Evolutionary conservation across 2,797 vertebrate species (phyloP).

Genomic region (Cuniculus paca): DNA sequence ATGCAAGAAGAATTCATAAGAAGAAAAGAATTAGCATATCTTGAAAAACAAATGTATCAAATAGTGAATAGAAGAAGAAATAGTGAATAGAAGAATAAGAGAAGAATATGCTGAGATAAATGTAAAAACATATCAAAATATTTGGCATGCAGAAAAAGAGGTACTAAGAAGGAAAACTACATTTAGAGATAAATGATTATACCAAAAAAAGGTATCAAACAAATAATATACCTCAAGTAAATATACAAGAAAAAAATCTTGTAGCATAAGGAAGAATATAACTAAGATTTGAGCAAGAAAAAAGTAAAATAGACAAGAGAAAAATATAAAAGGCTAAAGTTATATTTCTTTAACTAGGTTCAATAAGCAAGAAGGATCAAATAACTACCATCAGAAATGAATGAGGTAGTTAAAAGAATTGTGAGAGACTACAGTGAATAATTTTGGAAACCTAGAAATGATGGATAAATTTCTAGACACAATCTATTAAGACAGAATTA

Average conservation of each 20-base stretch:
- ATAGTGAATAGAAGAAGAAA: not conserved
- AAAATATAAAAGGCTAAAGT: not conserved
- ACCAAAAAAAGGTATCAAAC: not conserved
- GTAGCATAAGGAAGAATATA: not conserved
- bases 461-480: not conserved
- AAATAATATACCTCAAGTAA: not conserved
- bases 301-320: not conserved
- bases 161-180: not conserved
- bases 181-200: not conserved
- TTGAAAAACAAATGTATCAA: not conserved
- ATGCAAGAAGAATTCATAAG: not conserved
- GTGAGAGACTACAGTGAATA: not conserved
- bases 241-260: not conserved
- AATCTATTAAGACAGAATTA: not conserved
- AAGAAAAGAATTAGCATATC: not conserved
- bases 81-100: not conserved
- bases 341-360: not conserved
- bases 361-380: not conserved
- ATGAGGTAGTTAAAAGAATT: not conserved
- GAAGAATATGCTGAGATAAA: not conserved
- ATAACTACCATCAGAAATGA: not conserved
- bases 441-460: not conserved
- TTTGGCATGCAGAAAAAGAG: not conserved
- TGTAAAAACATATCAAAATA: not conserved
- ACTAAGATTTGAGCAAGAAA: not conserved